Percentiles rank a stretch among this genome's conserved stretches.
These are phyloP conservation scores for Phoebastria nigripes DNA, from an alignment of 2,797 vertebrate genomes.

Conservation along the genomic window DNA sequence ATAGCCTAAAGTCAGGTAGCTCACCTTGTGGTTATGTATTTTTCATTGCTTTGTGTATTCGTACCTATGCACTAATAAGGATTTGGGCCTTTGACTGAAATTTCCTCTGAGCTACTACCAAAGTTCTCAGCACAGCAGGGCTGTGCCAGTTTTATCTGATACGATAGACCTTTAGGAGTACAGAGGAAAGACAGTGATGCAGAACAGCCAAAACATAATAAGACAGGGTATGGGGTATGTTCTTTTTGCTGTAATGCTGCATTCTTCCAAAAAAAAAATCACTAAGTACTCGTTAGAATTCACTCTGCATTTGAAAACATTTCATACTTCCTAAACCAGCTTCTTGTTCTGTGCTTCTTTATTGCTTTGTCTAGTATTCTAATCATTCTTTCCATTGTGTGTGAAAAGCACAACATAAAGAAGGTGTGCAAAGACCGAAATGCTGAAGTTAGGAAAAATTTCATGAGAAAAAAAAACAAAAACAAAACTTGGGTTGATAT, in stretches of 20 bases:
- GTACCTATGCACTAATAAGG: not conserved
- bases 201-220: not conserved
- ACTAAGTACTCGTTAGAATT: not conserved
- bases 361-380: not conserved
- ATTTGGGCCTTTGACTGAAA: not conserved
- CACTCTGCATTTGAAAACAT: not conserved
- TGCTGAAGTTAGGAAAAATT: not conserved
- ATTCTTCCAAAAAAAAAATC: not conserved
- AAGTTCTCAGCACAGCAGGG: not conserved
- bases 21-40: not conserved
- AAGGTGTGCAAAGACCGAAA: not conserved
- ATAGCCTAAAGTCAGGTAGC: not conserved
- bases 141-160: not conserved
- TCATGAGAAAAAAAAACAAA: not conserved
- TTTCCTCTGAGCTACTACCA: not conserved
- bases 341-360: not conserved
- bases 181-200: not conserved
- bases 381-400: not conserved
- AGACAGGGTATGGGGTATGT: not conserved
- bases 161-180: not conserved
- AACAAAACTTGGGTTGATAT: not conserved
- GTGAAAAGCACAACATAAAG: not conserved
- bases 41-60: not conserved
- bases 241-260: not conserved
- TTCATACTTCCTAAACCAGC: not conserved